Conservation (phyloP, 2,797 vertebrate genomes). For the Agapornis canus region DNA sequence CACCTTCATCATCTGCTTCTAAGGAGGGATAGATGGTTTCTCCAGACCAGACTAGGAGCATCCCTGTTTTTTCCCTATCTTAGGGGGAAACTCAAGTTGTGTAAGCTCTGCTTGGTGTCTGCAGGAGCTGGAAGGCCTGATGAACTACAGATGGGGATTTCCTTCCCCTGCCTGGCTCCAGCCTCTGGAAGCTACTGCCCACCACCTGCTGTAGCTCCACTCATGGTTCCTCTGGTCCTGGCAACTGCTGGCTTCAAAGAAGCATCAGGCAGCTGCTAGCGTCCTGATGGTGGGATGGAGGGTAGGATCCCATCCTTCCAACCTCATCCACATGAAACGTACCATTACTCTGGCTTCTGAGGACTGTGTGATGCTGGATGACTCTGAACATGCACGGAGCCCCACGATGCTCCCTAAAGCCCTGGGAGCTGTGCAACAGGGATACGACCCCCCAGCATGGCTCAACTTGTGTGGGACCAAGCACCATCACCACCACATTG, state of each 20-base stretch:
- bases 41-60: neutral
- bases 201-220: neutral
- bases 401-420: neutral
- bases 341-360: neutral
- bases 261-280: neutral
- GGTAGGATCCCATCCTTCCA: neutral
- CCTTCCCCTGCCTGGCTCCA: neutral
- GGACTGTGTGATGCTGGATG: neutral
- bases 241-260: neutral
- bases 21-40: neutral
- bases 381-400: fast-evolving
- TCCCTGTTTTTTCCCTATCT: neutral
- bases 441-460: neutral
- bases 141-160: neutral
- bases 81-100: neutral
- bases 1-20: neutral
- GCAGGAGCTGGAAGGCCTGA: neutral
- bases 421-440: neutral
- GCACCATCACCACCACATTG: fast-evolving
- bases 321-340: fast-evolving
- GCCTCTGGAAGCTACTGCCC: neutral
- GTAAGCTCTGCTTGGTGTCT: neutral
- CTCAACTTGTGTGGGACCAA: neutral
- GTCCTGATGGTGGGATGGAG: fast-evolving
- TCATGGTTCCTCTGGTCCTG: neutral